Base-by-base conservation (phyloP, 2,113 vertebrate species). In the Podiceps cristatus region DNA sequence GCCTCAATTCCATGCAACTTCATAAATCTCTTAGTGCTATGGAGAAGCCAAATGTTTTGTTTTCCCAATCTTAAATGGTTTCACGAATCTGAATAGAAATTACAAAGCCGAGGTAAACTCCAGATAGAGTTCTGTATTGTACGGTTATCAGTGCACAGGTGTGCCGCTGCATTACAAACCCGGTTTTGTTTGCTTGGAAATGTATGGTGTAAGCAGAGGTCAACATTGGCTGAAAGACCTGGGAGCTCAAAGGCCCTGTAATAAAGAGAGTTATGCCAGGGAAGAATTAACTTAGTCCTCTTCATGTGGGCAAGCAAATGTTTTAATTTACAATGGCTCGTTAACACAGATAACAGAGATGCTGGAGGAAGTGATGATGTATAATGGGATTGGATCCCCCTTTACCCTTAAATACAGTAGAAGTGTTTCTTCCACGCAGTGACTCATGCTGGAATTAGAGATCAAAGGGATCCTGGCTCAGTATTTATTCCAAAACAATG, bases 401-500 rank as follows among this genome's bases (percentile, higher is more conserved):
- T 88, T 78, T 29, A 16, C 86, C 76, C 69, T 44, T 27, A 31
- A 67, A 44, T 62, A 10, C 59, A 49, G 68, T 9, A 50, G 63
- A 28, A 58, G 44, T 35, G 45, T 90, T 87, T 24, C 58, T 52
- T 64, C 73, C 52, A 1, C 33, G 45, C 63, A 10, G 77, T 82
- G 82, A 73, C 62, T 92, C 71, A 60, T 17, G 53, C 81, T 83
- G 89, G 66, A 49, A 24, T 42, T 63, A 0, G 10, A 52, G n/a
- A 90, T 92, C 93, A 90, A 85, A 97, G 67, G 74, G 27, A 28
- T 73, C 63, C 66, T 77, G 63, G 77, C 66, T 68, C 66, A 19
- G 60, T 24, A 27, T 17, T 69, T 62, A 22, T 68, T 79, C 77
- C 71, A 45, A 40, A 73, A 72, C 27, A 4, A 3, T n/a, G 52